A percentile compares a stretch with the other conserved stretches of the same genome.
Conservation (phyloP, 2,113 vertebrate genomes). For the Calypte anna region DNA sequence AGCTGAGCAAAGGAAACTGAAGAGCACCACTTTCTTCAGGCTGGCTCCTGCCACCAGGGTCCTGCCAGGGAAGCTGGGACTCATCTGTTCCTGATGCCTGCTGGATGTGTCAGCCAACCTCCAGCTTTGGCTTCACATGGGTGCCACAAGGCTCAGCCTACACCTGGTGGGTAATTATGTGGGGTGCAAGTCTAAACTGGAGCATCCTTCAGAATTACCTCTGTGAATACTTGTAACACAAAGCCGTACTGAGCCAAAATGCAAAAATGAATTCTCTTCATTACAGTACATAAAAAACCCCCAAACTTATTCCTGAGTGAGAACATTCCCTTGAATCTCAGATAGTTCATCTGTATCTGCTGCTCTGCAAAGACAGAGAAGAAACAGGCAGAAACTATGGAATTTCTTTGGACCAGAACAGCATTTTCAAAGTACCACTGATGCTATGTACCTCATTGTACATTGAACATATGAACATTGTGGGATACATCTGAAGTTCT, state of each 20-base stretch:
- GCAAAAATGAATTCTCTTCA: rapidly evolving
- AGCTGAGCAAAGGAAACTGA: neutral
- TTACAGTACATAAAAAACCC: neutral
- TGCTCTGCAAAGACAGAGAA: neutral
- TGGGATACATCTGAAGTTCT: neutral
- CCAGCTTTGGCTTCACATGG: neutral
- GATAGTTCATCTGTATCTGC: neutral
- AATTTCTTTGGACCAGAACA: neutral
- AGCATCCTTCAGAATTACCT: neutral
- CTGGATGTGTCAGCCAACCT: neutral
- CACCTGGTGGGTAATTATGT: neutral
- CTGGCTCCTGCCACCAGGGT: neutral
- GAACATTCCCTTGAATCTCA: neutral
- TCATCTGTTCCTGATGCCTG: rapidly evolving
- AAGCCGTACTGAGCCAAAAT: neutral
- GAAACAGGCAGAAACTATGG: neutral
- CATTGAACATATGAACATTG: neutral
- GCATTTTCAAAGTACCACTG: neutral
- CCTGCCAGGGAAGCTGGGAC: neutral
- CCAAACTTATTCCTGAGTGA: neutral
- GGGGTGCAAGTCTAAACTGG: neutral
- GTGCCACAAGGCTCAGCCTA: neutral
- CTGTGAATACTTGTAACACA: rapidly evolving
- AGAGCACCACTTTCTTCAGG: neutral
- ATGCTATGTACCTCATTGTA: no score